Evolutionary conservation across 2,797 vertebrate genomes (phyloP).

Genomic region (Tenualosa ilisha): DNA sequence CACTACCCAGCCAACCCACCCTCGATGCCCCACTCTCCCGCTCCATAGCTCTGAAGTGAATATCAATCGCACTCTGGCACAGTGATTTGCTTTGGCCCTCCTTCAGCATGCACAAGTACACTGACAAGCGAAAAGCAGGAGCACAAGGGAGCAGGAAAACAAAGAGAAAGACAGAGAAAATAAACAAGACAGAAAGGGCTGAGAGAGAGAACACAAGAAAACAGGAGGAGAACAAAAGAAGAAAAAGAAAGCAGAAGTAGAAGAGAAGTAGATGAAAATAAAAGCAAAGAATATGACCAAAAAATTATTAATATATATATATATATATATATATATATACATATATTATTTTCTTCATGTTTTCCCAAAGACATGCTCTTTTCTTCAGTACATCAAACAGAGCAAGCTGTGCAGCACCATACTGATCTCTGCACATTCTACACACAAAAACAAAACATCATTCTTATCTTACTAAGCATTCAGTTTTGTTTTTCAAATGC

Average conservation of each 20-base stretch:
- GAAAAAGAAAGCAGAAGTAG: neutral
- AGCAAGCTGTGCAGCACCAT: neutral
- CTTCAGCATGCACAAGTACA: slow-evolving; percentile 19
- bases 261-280: neutral
- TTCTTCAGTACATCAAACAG: neutral
- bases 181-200: neutral
- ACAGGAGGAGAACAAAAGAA: neutral
- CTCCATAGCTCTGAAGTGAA: slow-evolving; percentile 74
- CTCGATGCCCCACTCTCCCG: slow-evolving; percentile 58
- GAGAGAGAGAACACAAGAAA: neutral
- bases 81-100: slow-evolving; percentile 70
- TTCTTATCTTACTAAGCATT: neutral
- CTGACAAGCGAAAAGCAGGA: slow-evolving; percentile 67
- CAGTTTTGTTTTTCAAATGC: neutral
- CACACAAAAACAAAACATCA: neutral
- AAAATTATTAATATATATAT: neutral
- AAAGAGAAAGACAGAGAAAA: slow-evolving; percentile 27
- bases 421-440: neutral
- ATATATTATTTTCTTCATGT: neutral
- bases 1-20: neutral
- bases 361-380: neutral
- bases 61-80: slow-evolving; percentile 77
- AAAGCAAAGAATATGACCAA: neutral
- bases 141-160: slow-evolving; percentile 59
- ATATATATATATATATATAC: neutral